These are phyloP conservation scores for Xylocampa areola DNA, from an alignment of 2,888 invertebrate genomes.

Conservation along the genomic window DNA sequence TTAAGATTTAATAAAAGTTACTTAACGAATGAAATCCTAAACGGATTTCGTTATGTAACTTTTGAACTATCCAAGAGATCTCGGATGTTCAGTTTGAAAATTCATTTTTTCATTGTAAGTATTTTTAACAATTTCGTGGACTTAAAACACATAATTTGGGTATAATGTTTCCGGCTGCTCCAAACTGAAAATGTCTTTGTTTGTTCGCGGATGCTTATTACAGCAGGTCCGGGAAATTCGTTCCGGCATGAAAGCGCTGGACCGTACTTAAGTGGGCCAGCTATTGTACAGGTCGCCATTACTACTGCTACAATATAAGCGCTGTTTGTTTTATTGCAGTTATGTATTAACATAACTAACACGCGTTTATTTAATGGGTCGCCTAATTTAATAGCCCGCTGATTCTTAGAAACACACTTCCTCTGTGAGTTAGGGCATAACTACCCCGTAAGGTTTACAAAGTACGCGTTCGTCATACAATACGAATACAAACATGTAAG, in stretches of 20 bases:
- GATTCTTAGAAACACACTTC: constrained; percentile 55
- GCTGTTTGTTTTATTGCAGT: constrained; percentile 82
- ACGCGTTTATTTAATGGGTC: constrained; percentile 79
- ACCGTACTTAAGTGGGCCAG: constrained; percentile 82
- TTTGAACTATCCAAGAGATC: constrained; percentile 21
- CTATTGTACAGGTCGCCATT: constrained; percentile 77
- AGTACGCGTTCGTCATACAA: constrained; percentile 17
- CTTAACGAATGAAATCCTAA: constrained; percentile 28
- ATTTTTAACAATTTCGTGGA: constrained; percentile 66
- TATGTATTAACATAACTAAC: constrained; percentile 80
- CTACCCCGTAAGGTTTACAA: constrained; percentile 15
- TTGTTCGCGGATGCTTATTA: constrained; percentile 83
- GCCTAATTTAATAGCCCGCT: constrained; percentile 68
- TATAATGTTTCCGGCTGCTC: constrained; percentile 79
- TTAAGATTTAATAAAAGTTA: constrained; percentile 35
- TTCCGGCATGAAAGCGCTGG: constrained; percentile 78
- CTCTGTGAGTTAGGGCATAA: constrained; percentile 21
- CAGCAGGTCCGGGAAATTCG: constrained; percentile 81
- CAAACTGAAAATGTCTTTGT: constrained; percentile 84
- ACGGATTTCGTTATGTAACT: constrained; percentile 29
- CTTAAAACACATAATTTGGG: constrained; percentile 77
- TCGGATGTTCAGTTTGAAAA: constrained; percentile 10
- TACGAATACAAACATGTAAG: constrained; percentile 10
- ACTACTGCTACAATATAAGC: constrained; percentile 75
- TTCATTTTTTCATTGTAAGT: constrained; percentile 47